Base-by-base conservation (phyloP, 2,888 invertebrate genomes). In the Agrochola lychnidis region DNA sequence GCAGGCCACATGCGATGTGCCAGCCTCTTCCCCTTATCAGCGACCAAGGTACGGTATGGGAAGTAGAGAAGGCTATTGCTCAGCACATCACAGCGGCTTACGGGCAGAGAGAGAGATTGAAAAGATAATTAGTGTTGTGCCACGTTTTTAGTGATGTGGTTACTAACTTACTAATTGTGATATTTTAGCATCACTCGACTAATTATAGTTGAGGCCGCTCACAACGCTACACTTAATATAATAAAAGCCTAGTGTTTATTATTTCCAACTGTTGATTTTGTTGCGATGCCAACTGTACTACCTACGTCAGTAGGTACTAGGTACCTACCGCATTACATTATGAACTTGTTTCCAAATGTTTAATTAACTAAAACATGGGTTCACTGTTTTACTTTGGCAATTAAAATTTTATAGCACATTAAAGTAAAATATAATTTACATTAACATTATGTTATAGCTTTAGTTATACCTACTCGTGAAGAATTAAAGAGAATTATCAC, bases 321-420 rank as follows among this genome's bases (percentile, higher is more conserved):
- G 19, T 51, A 19, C 19, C 36, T 59, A 57, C 51, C 42, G 12
- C 19, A 48, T 2, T 62, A 62, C 42, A 45, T 70, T 45, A 64
- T 56, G 42, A 63, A 64, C 77, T 61, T 67, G 78, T 78, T 67
- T 59, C 45, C 62, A 70, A 78, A 63, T 73, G 67, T 81, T 78
- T 81, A 68, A 81, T 81, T 81, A 83, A 71, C 70, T 73, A 61
- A 63, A 76, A 70, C 80, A 79, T 30, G 64, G 62, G 42, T 72
- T 40, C 12, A 70, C 36, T 70, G 79, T 72, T 82, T 71, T 56
- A 78, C 67, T 66, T 25, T 59, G 19, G 48, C 72, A 70, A 82
- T 80, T 80, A 76, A 73, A 73, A 76, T 59, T 57, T 51, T 79
- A 67, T 56, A 67, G 40, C 45, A 42, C 53, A 53, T 73, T 45